A percentile compares a stretch with the other conserved stretches of the same genome.
These are phyloP conservation scores for Pyrochroa serraticornis DNA, from an alignment of 2,888 invertebrate species.

Conservation along the genomic window DNA sequence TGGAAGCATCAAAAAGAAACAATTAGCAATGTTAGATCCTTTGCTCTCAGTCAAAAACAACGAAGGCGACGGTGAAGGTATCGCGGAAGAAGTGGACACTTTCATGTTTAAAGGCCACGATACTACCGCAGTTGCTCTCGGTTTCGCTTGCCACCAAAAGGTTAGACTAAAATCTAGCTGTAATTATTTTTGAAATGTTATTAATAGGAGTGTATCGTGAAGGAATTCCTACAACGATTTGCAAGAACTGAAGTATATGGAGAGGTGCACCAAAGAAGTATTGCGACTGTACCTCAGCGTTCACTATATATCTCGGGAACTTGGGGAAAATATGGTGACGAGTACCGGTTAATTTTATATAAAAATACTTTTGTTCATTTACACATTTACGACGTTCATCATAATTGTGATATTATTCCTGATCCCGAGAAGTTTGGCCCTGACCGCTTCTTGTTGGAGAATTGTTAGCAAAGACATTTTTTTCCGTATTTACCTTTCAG, in stretches of 20 bases:
- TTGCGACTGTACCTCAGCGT: conserved; percentile 71
- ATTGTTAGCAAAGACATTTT: conserved; percentile 50
- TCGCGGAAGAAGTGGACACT: conserved; percentile 67
- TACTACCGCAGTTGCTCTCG: conserved; percentile 56
- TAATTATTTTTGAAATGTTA: too few relatives aligned
- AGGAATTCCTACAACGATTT: conserved; percentile 64
- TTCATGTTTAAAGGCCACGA: conserved; percentile 65
- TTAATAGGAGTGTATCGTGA: too few relatives aligned
- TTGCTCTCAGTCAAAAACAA: conserved; percentile 61
- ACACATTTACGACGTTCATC: conserved; percentile 60
- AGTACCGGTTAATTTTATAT: conserved; percentile 55
- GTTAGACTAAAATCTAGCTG: conserved; percentile 50
- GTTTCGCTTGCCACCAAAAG: conserved; percentile 58
- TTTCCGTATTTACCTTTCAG: conserved; percentile 55
- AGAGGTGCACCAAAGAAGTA: conserved; percentile 70
- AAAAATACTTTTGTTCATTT: conserved; percentile 60
- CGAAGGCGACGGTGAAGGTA: conserved; percentile 60
- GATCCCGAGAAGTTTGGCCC: conserved; percentile 58
- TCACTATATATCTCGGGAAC: conserved; percentile 64
- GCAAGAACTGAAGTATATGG: conserved; percentile 67
- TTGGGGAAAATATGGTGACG: conserved; percentile 29
- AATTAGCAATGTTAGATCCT: conserved; percentile 65
- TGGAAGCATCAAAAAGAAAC: conserved; percentile 51
- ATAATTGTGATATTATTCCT: conserved; percentile 57
- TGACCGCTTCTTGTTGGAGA: conserved; percentile 53